Evolutionary conservation across 2,888 invertebrate species (phyloP).

Genomic region (Barypeithes pellucidus): DNA sequence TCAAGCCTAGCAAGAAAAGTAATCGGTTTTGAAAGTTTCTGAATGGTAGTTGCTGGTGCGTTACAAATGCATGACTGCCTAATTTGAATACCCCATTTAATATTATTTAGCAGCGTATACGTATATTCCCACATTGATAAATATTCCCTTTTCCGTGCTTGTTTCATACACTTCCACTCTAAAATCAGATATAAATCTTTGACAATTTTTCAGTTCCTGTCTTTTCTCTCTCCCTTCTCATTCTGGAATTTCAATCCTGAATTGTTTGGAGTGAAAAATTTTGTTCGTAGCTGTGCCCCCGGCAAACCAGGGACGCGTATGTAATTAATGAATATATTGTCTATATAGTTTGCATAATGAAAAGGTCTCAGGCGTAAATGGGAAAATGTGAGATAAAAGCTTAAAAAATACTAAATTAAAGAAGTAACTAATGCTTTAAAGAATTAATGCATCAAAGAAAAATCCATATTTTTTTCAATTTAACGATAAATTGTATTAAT

Average conservation of each 20-base stretch:
- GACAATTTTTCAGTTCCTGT: slow-evolving; percentile 1
- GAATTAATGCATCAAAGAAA: too few species aligned
- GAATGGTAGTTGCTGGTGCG: too few species aligned
- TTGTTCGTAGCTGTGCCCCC: slow-evolving; percentile 3
- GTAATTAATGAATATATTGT: background rate
- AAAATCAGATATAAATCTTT: slow-evolving; percentile 5
- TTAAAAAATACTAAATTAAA: too few species aligned
- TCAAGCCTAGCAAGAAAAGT: too few species aligned
- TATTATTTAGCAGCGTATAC: slow-evolving; percentile 1
- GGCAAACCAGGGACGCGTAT: background rate
- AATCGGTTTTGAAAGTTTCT: too few species aligned
- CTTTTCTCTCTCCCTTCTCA: background rate
- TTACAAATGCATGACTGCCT: too few species aligned
- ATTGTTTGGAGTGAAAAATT: slow-evolving; percentile 2
- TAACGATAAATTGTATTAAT: too few species aligned
- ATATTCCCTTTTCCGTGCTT: background rate
- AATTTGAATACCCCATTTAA: background rate
- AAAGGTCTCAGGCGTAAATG: too few species aligned
- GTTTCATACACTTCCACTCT: slow-evolving; percentile 5
- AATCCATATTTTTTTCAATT: too few species aligned
- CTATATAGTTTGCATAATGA: background rate
- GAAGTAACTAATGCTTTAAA: too few species aligned
- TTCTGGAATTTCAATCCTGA: slow-evolving; percentile 3
- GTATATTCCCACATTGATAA: background rate
- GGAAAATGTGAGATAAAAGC: too few species aligned